These are phyloP conservation scores for Parnassius orleans DNA, from an alignment of 2,888 invertebrate species.

Conservation along the genomic window DNA sequence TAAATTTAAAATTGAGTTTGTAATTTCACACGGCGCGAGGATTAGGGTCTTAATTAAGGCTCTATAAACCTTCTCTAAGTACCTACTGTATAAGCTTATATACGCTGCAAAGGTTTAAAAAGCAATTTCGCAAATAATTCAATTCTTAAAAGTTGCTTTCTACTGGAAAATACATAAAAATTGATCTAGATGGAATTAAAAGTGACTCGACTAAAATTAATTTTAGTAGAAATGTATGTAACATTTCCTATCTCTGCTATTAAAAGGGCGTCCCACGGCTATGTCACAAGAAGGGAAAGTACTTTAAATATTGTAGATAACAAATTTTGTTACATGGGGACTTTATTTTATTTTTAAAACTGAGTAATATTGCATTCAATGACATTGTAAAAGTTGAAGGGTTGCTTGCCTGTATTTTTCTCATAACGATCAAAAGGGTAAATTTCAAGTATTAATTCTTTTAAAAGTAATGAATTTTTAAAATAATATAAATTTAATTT, in stretches of 20 bases:
- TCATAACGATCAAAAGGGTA: no score
- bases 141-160: constrained; percentile 14
- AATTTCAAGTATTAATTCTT: no score
- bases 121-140: constrained; percentile 15
- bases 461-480: no score
- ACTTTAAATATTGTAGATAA: not conserved
- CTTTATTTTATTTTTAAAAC: no score
- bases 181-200: not conserved
- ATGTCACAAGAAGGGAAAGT: not conserved
- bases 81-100: not conserved
- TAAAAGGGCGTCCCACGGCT: not conserved
- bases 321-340: no score
- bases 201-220: no score
- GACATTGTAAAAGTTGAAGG: no score
- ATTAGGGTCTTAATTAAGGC: constrained; percentile 12
- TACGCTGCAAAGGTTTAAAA: constrained; percentile 17
- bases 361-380: no score
- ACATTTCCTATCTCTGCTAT: no score
- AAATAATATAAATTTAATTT: no score
- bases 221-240: no score
- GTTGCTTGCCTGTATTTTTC: no score
- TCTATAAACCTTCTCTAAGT: not conserved
- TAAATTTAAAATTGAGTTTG: not conserved
- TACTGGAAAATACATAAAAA: constrained; percentile 3
- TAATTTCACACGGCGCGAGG: constrained; percentile 4